Evolutionary conservation across 2,113 vertebrate genomes (phyloP).

Genomic region (Bubo blakistoni): DNA sequence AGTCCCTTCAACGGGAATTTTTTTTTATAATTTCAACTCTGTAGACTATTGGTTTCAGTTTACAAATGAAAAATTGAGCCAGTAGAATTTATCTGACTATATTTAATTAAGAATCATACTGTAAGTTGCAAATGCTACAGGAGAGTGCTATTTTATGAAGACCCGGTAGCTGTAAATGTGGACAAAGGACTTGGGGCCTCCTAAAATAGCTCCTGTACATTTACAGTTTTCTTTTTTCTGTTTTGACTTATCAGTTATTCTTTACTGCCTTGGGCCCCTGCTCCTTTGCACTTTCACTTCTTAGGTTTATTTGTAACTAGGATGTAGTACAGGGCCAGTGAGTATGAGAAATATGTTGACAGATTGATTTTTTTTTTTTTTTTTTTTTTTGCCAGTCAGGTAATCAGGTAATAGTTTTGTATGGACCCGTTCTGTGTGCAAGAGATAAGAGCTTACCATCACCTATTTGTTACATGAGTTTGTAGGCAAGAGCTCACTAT

Average conservation of each 20-base stretch:
- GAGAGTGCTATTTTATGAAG: background rate
- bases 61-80: background rate
- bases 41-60: background rate
- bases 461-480: background rate
- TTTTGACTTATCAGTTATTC: background rate
- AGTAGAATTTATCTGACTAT: background rate
- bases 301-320: fast-evolving
- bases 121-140: background rate
- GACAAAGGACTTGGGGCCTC: background rate
- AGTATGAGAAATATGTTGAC: background rate
- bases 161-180: background rate
- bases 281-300: background rate
- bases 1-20: background rate
- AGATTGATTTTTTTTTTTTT: background rate
- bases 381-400: background rate
- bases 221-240: background rate
- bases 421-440: background rate
- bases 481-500: background rate
- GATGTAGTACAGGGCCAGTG: background rate
- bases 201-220: background rate
- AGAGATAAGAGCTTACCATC: background rate
- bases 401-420: background rate
- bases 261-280: background rate
- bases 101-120: background rate
- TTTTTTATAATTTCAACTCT: background rate